A percentile compares a stretch with the other conserved stretches of the same genome.
Evolutionary conservation across 1,140 invertebrate species (phyloP).

Genomic region (Thaumetopoea pityocampa): DNA sequence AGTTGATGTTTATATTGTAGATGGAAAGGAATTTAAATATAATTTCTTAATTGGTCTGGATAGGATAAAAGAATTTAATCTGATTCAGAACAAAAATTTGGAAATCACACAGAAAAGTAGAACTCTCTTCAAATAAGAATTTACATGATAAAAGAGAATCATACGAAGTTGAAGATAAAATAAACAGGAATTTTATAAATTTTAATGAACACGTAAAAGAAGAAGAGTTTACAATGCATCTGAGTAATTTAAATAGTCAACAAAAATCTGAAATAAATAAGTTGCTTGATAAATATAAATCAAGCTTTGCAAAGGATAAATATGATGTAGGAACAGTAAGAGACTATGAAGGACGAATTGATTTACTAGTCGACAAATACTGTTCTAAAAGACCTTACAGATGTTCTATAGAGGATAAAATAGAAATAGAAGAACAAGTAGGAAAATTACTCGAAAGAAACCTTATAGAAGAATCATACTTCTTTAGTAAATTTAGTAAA

Average conservation of each 20-base stretch:
- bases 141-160: too few species aligned
- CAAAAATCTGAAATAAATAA: background rate
- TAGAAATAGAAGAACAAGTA: constrained; percentile 7
- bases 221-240: background rate
- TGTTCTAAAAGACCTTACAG: constrained; percentile 7
- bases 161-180: too few species aligned
- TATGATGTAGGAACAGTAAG: constrained; percentile 1
- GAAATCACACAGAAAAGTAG: too few species aligned
- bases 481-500: too few species aligned
- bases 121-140: too few species aligned
- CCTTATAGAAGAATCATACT: constrained; percentile 4
- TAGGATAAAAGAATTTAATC: too few species aligned
- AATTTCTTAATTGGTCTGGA: too few species aligned
- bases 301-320: background rate
- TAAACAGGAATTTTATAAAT: too few species aligned
- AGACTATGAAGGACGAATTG: constrained; percentile 1
- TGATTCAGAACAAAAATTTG: too few species aligned
- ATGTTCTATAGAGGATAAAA: constrained; percentile 6
- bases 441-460: background rate
- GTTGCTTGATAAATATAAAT: background rate
- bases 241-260: background rate
- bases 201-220: background rate
- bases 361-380: constrained; percentile 4
- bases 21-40: too few species aligned
- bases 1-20: too few species aligned